A percentile compares a stretch with the other conserved stretches of the same genome.
Conservation (phyloP, 2,113 vertebrate species). For the Heterochromis multidens region DNA sequence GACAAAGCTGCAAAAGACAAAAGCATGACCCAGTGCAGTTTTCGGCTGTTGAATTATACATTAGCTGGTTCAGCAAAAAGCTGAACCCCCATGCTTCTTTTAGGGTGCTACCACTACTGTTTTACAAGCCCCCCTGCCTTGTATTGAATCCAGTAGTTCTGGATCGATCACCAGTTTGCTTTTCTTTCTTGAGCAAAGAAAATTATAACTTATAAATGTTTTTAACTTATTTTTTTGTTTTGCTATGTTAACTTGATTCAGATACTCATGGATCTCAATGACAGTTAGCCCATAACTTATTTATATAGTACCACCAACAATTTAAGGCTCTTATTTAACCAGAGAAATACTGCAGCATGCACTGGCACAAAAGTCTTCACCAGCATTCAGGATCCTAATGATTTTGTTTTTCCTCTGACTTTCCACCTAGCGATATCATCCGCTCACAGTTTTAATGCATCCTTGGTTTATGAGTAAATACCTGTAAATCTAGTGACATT, state of each 20-base stretch:
- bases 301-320: background rate
- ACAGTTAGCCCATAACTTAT: background rate
- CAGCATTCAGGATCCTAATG: background rate
- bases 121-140: constrained; percentile 19
- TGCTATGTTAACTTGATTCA: too few relatives aligned
- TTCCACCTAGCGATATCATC: background rate
- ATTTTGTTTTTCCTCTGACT: background rate
- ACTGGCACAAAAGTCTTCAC: background rate
- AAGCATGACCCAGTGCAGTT: constrained; percentile 24
- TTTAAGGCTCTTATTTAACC: background rate
- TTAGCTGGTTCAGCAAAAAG: constrained; percentile 65
- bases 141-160: constrained; percentile 27
- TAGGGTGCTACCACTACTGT: constrained; percentile 6
- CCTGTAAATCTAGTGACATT: background rate
- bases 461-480: background rate
- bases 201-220: background rate
- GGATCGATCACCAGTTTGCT: constrained; percentile 1
- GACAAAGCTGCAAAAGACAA: constrained; percentile 22
- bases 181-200: background rate
- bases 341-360: background rate
- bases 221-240: too few relatives aligned
- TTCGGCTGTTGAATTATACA: constrained; percentile 67
- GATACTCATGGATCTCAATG: background rate
- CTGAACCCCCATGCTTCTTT: constrained; percentile 6
- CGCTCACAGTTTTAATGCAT: background rate